Percentiles rank a stretch among this genome's conserved stretches.
These are phyloP conservation scores for Mystacides longicornis DNA, from an alignment of 2,888 invertebrate species.

Conservation along the genomic window DNA sequence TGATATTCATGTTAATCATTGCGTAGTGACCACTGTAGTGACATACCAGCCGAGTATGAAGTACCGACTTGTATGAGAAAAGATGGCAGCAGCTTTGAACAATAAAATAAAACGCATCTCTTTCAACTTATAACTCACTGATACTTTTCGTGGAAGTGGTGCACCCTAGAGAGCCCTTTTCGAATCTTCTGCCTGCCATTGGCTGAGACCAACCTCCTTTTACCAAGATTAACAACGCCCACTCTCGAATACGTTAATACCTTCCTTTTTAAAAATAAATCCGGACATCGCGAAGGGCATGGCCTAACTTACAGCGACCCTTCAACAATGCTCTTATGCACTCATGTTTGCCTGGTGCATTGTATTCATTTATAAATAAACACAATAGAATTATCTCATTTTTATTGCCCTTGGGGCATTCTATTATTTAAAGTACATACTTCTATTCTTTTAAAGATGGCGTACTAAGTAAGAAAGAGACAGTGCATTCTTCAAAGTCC, in stretches of 20 bases:
- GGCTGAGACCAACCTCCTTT: slow-evolving; percentile 6
- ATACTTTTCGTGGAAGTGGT: slow-evolving; percentile 23
- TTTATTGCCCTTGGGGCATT: background rate
- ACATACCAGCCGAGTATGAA: no score
- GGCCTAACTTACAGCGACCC: slow-evolving; percentile 30
- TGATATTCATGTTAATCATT: no score
- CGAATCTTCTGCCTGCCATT: slow-evolving; percentile 13
- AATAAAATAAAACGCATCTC: no score
- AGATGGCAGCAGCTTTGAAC: no score
- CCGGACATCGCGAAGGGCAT: background rate
- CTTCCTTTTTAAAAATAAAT: background rate
- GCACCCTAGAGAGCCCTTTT: slow-evolving; percentile 26
- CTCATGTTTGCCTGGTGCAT: slow-evolving; percentile 42
- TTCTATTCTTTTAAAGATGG: background rate
- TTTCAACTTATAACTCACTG: slow-evolving; percentile 24
- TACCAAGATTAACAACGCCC: slow-evolving; percentile 15
- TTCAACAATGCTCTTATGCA: slow-evolving; percentile 36
- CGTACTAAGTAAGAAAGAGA: background rate
- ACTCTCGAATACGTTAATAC: slow-evolving; percentile 1
- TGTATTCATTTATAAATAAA: slow-evolving; percentile 53
- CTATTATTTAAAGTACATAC: no score
- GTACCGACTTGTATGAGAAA: no score
- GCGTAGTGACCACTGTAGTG: no score
- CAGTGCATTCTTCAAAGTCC: background rate
- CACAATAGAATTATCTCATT: slow-evolving; percentile 17